Conservation (phyloP, 1,140 invertebrate species). For the Atopsyche davidsoni region DNA sequence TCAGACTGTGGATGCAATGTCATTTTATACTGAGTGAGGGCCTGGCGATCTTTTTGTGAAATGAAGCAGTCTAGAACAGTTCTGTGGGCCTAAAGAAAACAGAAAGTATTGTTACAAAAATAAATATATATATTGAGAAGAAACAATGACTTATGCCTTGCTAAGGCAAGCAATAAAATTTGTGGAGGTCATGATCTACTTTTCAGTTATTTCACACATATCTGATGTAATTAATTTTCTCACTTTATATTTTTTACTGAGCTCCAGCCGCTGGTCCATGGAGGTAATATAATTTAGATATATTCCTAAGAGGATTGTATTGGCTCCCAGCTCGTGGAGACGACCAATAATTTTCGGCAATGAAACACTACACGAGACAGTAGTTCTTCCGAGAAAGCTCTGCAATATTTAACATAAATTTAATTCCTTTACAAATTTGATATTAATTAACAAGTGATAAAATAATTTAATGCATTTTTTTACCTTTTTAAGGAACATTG, state of each 20-base stretch:
- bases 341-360: slow-evolving; percentile 36
- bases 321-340: slow-evolving; percentile 36
- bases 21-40: slow-evolving; percentile 46
- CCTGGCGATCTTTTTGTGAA: slow-evolving; percentile 45
- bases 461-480: neutral
- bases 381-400: slow-evolving; percentile 44
- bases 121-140: too few relatives aligned
- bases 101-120: too few relatives aligned
- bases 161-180: too few relatives aligned
- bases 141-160: too few relatives aligned
- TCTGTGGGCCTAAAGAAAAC: slow-evolving; percentile 39
- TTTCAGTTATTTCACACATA: too few relatives aligned
- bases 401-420: slow-evolving; percentile 22
- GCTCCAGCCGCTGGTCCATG: slow-evolving; percentile 36
- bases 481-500: slow-evolving; percentile 45
- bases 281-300: slow-evolving; percentile 37
- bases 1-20: slow-evolving; percentile 45
- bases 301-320: slow-evolving; percentile 33
- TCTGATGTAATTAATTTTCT: slow-evolving; percentile 10
- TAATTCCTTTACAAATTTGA: neutral
- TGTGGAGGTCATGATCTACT: too few relatives aligned
- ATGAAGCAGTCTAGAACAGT: slow-evolving; percentile 47
- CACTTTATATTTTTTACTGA: slow-evolving; percentile 43
- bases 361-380: slow-evolving; percentile 41
- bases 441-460: neutral